phyloP scores from a whole-genome alignment of 2,797 vertebrate species.

The Hoplostethus mediterraneus region DNA sequence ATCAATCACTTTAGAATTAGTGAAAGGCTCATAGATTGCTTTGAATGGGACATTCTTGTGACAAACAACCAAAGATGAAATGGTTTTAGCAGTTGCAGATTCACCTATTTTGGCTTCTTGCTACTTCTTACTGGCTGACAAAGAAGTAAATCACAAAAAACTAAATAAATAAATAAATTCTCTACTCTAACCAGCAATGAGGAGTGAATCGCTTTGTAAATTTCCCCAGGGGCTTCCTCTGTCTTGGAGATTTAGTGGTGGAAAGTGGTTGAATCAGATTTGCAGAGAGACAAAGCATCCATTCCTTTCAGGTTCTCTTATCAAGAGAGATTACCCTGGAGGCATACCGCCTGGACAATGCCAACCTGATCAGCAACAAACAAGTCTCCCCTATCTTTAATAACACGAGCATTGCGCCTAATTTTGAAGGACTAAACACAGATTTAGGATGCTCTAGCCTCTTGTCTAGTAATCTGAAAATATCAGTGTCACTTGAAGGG shows the following conservation, averaged over 20 bases:
- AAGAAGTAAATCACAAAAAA: background rate
- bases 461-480: constrained; percentile 65
- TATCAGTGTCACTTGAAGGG: constrained; percentile 76
- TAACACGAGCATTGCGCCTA: constrained; percentile 68
- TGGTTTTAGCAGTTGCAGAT: background rate
- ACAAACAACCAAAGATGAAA: background rate
- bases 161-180: constrained; percentile 6
- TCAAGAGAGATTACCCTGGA: constrained; percentile 78
- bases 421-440: constrained; percentile 68
- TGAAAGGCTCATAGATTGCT: no score
- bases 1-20: no score
- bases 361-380: constrained; percentile 79
- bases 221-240: constrained; percentile 77
- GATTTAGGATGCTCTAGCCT: constrained; percentile 67
- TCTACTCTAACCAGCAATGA: constrained; percentile 78
- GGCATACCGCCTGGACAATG: constrained; percentile 69
- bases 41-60: background rate
- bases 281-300: constrained; percentile 78
- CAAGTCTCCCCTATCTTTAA: constrained; percentile 79
- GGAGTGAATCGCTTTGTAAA: constrained; percentile 79
- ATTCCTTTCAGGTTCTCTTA: constrained; percentile 74
- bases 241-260: constrained; percentile 79
- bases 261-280: constrained; percentile 83
- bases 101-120: background rate
- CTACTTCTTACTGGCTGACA: background rate